Percentiles rank a stretch among this genome's conserved stretches.
These are phyloP conservation scores for Stenichneumon culpator DNA, from an alignment of 2,888 invertebrate genomes.

Conservation along the genomic window DNA sequence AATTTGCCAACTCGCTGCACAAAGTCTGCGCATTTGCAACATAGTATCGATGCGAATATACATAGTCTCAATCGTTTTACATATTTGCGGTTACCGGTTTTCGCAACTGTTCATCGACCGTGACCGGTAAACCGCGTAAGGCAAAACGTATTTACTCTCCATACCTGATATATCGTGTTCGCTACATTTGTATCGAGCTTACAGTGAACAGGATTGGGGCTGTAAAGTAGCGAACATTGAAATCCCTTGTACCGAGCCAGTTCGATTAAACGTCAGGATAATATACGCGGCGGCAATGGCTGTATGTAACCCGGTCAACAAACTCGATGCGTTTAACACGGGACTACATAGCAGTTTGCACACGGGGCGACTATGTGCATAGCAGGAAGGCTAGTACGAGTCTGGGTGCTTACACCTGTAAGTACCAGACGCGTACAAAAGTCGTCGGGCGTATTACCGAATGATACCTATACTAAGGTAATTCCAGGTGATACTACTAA, in stretches of 20 bases:
- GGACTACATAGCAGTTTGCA: not conserved
- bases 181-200: slow-evolving; percentile 33
- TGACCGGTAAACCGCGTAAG: slow-evolving; percentile 56
- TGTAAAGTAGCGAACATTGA: slow-evolving; percentile 54
- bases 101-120: slow-evolving; percentile 55
- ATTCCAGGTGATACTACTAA: not conserved
- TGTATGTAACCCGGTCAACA: slow-evolving; percentile 36
- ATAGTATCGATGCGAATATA: slow-evolving; percentile 3
- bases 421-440: slow-evolving; percentile 27
- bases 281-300: slow-evolving; percentile 22
- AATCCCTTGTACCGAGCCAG: slow-evolving; percentile 57
- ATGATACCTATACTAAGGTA: not conserved
- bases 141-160: slow-evolving; percentile 52
- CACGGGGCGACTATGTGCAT: slow-evolving; percentile 1
- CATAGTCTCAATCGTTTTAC: slow-evolving; percentile 52
- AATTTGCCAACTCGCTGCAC: not conserved
- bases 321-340: slow-evolving; percentile 44
- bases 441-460: slow-evolving; percentile 26
- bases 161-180: slow-evolving; percentile 28
- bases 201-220: not conserved
- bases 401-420: slow-evolving; percentile 57
- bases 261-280: slow-evolving; percentile 59
- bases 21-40: not conserved
- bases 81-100: slow-evolving; percentile 49
- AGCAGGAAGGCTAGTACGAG: not conserved